Base-by-base conservation (phyloP, 2,888 invertebrate species). In the Ichneumoninae sp. region DNA sequence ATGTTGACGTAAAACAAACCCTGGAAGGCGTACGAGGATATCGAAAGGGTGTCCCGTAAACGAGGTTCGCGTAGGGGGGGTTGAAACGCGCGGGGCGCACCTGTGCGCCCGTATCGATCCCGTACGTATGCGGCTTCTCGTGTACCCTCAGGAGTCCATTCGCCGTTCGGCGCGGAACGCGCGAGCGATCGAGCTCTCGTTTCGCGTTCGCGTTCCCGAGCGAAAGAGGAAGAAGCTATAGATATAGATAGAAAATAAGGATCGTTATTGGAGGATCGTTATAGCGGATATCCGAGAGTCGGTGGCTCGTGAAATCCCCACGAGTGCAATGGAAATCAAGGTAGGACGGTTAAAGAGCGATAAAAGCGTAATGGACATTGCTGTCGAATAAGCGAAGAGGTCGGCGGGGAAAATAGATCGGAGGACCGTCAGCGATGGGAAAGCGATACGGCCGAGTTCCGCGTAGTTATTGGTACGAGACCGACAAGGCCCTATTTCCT, bases 401-500 rank as follows among this genome's bases (percentile, higher is more conserved):
- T 47, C n/a, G 33, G 52, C 57, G 19, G 44, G 44, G 19, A 60
- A 44, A 63, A 63, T 7, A 47, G 26, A 63, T 74, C 74, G 63
- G 16, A 13, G 74, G 44, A 50, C n/a, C 19, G n/a, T 60, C 30
- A 30, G 60, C 47, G 47, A 74, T 63, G 73, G 60, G 40, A 40
- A 40, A 40, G 60, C 44, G 73, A 73, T 73, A 57, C 26, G 60
- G 75, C 60, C 26, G 60, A 77, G 80, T 65, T 40, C 71, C 83
- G 83, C 85, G 78, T 44, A 77, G 75, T 69, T 65, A 50, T 65
- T 50, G 50, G 50, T 74, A 75, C 57, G 69, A 66, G 78, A 83
- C 78, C 79, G 71, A 75, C 65, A 47, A 85, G 86, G 86, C 84
- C 89, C 89, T 89, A 89, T 90, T 90, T 90, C 89, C 90, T 90